Evolutionary conservation across 2,888 invertebrate species (phyloP), one percentile per base, ranked within the genome.

Genomic region (Linnaemya tessellans): DNA sequence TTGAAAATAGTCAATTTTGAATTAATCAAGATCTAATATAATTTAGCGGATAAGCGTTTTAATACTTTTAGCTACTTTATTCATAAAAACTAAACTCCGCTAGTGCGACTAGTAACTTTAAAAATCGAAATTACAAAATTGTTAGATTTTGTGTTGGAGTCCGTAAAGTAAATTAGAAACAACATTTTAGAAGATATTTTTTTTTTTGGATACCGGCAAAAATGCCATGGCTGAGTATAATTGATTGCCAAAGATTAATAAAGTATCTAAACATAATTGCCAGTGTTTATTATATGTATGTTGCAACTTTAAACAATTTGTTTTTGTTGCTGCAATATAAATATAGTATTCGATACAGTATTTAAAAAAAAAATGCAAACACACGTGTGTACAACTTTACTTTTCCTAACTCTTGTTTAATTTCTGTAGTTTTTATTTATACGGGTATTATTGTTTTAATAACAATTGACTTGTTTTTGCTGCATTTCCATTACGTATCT

Each of bases 221-320:
- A 20, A 13, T 9, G 20, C 13, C 3, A 20, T 22, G 41, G 13
- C 62, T 62, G 41, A 20, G 8, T 62, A 13, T 2, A 25, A 22
- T 15, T 64, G 41, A 9, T 10, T 43, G 25, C 25, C 43, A 15
- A 13, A 5, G 30, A 64, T 43, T n/a, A 43, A 3, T 18, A 43
- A 43, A 41, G 18, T 18, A 10, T 67, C 30, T 30, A 11, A 49
- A 30, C 20, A 35, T 9, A 46, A 43, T 46, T 46, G 25, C 20
- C 13, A 62, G 13, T 10, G 41, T 41, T n/a, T 75, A 22, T 62
- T 35, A 30, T 49, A 22, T 74, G n/a, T 54, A 58, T 73, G 71
- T 80, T 80, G 80, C 73, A 80, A 80, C 38, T 25, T 67, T 43
- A 5, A 67, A 13, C 49, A 38, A 58, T 73, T 58, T 38, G n/a